Evolutionary conservation across 2,113 vertebrate genomes (phyloP).

Genomic region (chimpanzee (Pan troglodytes)): NHGRI_mPanTro3-v2.1_pri NC_072421.2:23494001-23494500

Average conservation of each 20-base stretch:
- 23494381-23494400: background rate
- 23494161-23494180: background rate
- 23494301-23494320: background rate
- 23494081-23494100: background rate
- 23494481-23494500: background rate
- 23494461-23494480: background rate
- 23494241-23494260: background rate
- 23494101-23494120: background rate
- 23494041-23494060: background rate
- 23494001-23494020: background rate
- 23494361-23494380: background rate
- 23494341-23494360: background rate
- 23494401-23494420: conserved; percentile 16
- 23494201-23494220: background rate
- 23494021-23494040: conserved; percentile 1
- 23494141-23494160: background rate
- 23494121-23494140: background rate
- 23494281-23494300: background rate
- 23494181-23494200: background rate
- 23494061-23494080: background rate
- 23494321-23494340: background rate
- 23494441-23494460: background rate
- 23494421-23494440: background rate
- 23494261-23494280: background rate
- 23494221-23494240: background rate